Percentiles rank a stretch among this genome's conserved stretches.
Evolutionary conservation across 2,113 vertebrate species (phyloP).

Genomic region (Malurus cyaneus): DNA sequence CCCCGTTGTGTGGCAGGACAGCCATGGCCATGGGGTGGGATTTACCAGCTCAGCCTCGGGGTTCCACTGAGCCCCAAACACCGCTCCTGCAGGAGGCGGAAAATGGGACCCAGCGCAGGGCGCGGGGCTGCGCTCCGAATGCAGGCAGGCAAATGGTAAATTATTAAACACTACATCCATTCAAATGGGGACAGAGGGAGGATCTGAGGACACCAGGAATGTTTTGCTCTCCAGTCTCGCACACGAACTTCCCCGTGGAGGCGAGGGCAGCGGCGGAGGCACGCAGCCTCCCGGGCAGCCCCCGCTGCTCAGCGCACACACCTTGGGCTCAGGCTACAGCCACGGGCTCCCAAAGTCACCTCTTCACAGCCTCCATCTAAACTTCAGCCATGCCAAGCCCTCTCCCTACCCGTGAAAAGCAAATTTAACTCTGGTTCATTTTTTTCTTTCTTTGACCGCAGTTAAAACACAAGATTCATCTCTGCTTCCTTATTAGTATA

Average conservation of each 20-base stretch:
- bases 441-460: not conserved
- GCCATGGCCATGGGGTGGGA: not conserved
- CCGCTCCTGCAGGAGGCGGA: not conserved
- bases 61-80: not conserved
- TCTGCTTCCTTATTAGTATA: not conserved
- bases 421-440: not conserved
- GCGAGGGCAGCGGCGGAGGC: not conserved
- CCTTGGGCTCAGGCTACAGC: not conserved
- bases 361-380: not conserved
- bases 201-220: not conserved
- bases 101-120: not conserved
- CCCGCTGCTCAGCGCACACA: not conserved
- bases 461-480: not conserved
- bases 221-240: not conserved
- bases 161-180: slow-evolving; percentile 25
- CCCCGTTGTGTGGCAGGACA: not conserved
- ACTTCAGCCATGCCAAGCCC: not conserved
- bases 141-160: slow-evolving; percentile 18
- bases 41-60: not conserved
- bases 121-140: not conserved
- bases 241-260: not conserved
- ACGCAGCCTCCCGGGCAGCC: not conserved
- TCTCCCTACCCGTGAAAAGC: not conserved
- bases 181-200: slow-evolving; percentile 10
- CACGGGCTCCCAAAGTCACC: not conserved